A percentile compares a stretch with the other conserved stretches of the same genome.
phyloP scores from a whole-genome alignment of 2,888 invertebrate genomes.

The Cheilosia soror region DNA sequence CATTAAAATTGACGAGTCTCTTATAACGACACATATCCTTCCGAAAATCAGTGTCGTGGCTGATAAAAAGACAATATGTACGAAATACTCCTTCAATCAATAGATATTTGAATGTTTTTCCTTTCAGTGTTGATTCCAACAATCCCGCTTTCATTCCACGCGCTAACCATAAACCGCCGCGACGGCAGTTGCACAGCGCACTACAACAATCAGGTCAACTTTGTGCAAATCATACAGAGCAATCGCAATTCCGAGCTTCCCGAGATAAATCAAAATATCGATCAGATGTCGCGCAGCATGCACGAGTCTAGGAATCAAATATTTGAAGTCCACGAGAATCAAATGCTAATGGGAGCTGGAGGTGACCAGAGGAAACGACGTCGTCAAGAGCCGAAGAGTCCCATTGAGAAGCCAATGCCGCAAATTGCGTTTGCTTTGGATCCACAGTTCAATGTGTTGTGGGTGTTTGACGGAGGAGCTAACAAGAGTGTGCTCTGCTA shows the following conservation, averaged over 20 bases:
- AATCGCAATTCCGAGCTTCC: slow-evolving; percentile 78
- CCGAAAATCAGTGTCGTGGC: slow-evolving; percentile 95
- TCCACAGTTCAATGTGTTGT: slow-evolving; percentile 95
- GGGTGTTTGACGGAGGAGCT: slow-evolving; percentile 91
- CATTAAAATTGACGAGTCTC: slow-evolving; percentile 94
- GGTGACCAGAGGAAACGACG: slow-evolving; percentile 77
- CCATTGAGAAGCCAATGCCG: slow-evolving; percentile 80
- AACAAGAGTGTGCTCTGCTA: slow-evolving; percentile 88
- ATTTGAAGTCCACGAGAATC: slow-evolving; percentile 81
- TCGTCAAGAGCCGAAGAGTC: slow-evolving; percentile 76
- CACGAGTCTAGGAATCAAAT: slow-evolving; percentile 83
- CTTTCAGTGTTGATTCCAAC: slow-evolving; percentile 91
- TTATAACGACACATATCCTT: slow-evolving; percentile 95
- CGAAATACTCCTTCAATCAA: slow-evolving; percentile 77
- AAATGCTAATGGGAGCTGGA: slow-evolving; percentile 72
- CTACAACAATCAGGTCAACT: slow-evolving; percentile 93
- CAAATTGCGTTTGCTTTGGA: slow-evolving; percentile 87
- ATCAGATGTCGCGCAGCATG: slow-evolving; percentile 84
- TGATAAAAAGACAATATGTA: slow-evolving; percentile 92
- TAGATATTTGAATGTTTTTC: slow-evolving; percentile 16
- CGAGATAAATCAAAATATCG: slow-evolving; percentile 83
- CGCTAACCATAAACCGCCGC: slow-evolving; percentile 93
- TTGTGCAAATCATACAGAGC: slow-evolving; percentile 89
- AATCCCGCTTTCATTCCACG: slow-evolving; percentile 91
- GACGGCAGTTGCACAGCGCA: slow-evolving; percentile 95